Conservation (phyloP, 2,113 vertebrate genomes). For the Halcyon senegalensis region DNA sequence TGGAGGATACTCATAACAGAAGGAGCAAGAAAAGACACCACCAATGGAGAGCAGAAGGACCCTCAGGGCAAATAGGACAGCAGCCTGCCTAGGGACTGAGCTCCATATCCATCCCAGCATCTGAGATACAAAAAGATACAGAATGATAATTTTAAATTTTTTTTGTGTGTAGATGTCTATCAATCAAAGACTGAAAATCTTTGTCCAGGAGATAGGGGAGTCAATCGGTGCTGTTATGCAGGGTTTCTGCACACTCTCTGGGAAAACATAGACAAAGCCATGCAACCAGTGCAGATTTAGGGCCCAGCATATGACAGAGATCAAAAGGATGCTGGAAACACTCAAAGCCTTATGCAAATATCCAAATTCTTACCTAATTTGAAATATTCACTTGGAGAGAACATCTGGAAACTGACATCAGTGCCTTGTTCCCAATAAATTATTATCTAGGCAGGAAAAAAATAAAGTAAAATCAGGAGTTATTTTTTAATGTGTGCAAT, state of each 20-base stretch:
- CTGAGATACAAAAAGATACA: background rate
- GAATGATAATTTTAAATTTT: no score
- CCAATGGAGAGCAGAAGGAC: background rate
- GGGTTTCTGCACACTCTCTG: background rate
- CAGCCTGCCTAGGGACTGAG: background rate
- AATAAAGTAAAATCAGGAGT: no score
- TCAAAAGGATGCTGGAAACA: background rate
- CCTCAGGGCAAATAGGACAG: background rate
- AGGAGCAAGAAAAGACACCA: background rate
- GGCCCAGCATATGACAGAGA: background rate
- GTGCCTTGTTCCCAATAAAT: background rate
- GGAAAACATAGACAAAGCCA: background rate
- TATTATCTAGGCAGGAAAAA: background rate
- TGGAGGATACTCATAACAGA: background rate
- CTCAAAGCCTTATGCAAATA: background rate
- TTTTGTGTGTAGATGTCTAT: background rate
- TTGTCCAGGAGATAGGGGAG: background rate
- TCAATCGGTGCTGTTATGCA: accelerated
- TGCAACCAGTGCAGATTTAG: background rate
- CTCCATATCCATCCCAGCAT: background rate
- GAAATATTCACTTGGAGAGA: background rate
- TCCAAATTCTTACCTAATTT: background rate
- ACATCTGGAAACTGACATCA: background rate
- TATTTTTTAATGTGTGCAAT: background rate
- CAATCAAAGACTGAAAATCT: background rate